A percentile compares a stretch with the other conserved stretches of the same genome.
These are phyloP conservation scores for Coreoperca whiteheadi DNA, from an alignment of 2,113 vertebrate genomes.

Conservation along the genomic window DNA sequence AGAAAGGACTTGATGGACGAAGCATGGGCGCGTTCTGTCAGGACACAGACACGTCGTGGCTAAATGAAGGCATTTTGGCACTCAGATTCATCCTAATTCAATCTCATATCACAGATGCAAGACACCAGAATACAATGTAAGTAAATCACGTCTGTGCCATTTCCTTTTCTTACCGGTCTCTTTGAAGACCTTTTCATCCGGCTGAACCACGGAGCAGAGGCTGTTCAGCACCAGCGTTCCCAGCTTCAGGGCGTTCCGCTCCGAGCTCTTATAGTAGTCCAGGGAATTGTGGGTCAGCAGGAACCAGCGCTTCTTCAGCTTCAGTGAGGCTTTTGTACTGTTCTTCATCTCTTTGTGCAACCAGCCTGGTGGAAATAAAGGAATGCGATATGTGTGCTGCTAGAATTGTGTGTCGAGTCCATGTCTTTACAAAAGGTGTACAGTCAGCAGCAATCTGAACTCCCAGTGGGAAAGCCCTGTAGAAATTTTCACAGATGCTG, in stretches of 20 bases:
- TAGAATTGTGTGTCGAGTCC: background rate
- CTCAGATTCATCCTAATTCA: no score
- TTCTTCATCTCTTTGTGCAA: slow-evolving; percentile 95
- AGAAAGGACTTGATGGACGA: background rate
- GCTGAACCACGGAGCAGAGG: slow-evolving; percentile 93
- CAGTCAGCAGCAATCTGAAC: background rate
- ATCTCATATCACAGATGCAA: no score
- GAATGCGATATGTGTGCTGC: background rate
- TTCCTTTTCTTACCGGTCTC: slow-evolving; percentile 87
- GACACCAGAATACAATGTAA: background rate
- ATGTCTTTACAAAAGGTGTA: background rate
- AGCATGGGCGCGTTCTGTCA: no score
- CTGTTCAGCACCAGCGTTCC: slow-evolving; percentile 96
- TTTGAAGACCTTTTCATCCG: slow-evolving; percentile 94
- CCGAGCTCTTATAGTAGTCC: slow-evolving; percentile 97
- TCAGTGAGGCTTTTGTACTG: slow-evolving; percentile 89
- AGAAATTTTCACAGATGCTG: background rate
- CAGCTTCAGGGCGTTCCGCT: slow-evolving; percentile 92
- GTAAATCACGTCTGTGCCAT: background rate
- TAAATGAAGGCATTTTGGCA: no score
- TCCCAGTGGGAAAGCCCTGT: background rate
- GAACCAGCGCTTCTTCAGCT: slow-evolving; percentile 98
- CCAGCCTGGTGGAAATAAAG: slow-evolving; percentile 87
- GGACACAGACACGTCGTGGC: no score
- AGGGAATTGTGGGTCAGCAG: slow-evolving; percentile 97